A percentile compares a stretch with the other conserved stretches of the same genome.
Evolutionary conservation across 2,113 vertebrate species (phyloP).

Genomic region (Alethe castanea): DNA sequence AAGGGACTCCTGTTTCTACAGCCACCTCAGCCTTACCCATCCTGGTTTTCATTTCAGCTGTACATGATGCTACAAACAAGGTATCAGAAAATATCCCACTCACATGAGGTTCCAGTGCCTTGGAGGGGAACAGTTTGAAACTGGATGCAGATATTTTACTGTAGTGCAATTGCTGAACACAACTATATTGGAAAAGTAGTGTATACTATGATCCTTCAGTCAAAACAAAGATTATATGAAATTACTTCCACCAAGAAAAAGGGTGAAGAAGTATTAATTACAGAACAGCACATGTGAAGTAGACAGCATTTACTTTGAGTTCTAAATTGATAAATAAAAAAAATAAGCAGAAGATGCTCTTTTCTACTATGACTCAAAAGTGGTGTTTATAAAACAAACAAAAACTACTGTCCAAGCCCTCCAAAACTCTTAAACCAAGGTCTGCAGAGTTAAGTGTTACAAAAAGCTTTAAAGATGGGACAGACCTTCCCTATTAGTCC

Average conservation of each 20-base stretch:
- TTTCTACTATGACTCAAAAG: background rate
- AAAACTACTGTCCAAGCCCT: background rate
- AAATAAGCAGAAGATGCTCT: background rate
- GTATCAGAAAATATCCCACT: background rate
- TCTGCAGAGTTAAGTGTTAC: rapidly evolving
- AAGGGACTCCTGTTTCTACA: background rate
- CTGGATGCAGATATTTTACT: background rate
- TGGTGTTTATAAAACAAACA: background rate
- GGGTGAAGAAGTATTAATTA: background rate
- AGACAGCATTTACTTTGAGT: background rate
- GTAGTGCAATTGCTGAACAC: background rate
- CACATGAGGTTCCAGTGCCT: background rate
- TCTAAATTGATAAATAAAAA: background rate
- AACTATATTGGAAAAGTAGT: background rate
- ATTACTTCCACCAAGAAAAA: background rate
- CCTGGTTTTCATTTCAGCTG: background rate
- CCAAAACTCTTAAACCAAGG: background rate
- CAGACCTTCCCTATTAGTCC: background rate
- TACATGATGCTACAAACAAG: background rate
- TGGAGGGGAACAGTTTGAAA: background rate
- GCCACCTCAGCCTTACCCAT: background rate
- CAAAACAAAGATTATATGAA: background rate
- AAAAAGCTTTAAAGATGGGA: background rate
- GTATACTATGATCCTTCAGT: background rate
- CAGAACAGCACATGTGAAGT: background rate